Conservation (phyloP, 2,113 vertebrate species). For the Elachura formosa region DNA sequence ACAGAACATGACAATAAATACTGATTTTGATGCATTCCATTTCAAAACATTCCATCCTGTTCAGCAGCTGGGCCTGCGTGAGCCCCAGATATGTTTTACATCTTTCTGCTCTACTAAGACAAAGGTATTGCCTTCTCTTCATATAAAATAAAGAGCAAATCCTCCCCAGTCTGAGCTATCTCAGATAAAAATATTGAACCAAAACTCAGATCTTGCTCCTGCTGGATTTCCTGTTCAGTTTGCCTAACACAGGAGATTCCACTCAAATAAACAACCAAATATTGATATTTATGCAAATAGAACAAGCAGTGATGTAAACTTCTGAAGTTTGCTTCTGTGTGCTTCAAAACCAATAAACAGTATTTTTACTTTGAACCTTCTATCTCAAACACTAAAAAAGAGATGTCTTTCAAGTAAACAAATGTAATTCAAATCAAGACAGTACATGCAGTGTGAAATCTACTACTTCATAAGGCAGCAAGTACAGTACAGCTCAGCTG, state of each 20-base stretch:
- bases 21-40: not conserved
- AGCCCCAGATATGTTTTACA: not conserved
- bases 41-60: not conserved
- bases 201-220: not conserved
- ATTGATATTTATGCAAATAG: not conserved
- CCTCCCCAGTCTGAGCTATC: not conserved
- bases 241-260: not conserved
- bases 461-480: not conserved
- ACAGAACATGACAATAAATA: not conserved
- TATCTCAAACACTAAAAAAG: not conserved
- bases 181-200: not conserved
- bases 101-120: not conserved
- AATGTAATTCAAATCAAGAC: slow-evolving; percentile 1
- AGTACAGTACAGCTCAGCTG: not conserved
- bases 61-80: not conserved
- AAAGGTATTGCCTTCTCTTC: not conserved
- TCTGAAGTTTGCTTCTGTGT: not conserved
- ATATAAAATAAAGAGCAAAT: not conserved
- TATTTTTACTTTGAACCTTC: slow-evolving; percentile 14
- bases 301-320: not conserved
- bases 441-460: not conserved
- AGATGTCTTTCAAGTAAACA: slow-evolving; percentile 1
- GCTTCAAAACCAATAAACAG: not conserved
- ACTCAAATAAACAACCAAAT: not conserved
- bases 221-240: not conserved